These are phyloP conservation scores for Tiliacea aurago DNA, from an alignment of 2,888 invertebrate genomes.

Conservation along the genomic window DNA sequence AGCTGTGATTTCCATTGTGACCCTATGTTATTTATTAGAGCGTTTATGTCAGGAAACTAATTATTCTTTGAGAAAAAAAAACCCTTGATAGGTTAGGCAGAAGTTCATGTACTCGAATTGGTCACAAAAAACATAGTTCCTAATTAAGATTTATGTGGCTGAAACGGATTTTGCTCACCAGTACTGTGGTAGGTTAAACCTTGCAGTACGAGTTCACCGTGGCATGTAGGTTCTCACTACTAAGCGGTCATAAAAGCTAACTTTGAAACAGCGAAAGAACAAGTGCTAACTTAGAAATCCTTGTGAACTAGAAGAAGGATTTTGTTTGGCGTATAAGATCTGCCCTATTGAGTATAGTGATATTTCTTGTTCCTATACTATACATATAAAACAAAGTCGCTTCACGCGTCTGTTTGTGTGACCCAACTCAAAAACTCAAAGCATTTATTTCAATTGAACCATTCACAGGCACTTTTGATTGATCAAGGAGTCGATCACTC, in stretches of 20 bases:
- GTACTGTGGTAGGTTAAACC: not conserved
- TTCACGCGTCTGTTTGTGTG: not conserved
- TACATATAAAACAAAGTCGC: not conserved
- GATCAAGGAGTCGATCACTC: not conserved
- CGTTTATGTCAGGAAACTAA: not conserved
- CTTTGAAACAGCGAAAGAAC: not conserved
- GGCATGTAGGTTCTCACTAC: not conserved
- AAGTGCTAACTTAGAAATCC: not conserved
- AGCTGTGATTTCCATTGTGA: constrained; percentile 28
- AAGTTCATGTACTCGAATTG: not conserved
- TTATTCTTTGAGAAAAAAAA: not conserved
- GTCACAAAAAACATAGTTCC: not conserved
- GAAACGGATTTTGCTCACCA: not conserved
- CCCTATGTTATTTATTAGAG: constrained; percentile 19
- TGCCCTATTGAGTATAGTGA: not conserved
- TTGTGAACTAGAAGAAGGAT: not conserved
- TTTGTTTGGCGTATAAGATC: not conserved
- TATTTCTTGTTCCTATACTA: not conserved
- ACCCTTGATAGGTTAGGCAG: not conserved
- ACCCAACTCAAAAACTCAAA: not conserved
- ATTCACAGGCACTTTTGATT: not conserved
- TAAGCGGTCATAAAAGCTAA: not conserved
- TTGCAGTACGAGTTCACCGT: too few species aligned
- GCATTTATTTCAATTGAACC: not conserved
- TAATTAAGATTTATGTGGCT: not conserved